phyloP scores from a whole-genome alignment of 2,888 invertebrate species.

The Orthosia incerta region DNA sequence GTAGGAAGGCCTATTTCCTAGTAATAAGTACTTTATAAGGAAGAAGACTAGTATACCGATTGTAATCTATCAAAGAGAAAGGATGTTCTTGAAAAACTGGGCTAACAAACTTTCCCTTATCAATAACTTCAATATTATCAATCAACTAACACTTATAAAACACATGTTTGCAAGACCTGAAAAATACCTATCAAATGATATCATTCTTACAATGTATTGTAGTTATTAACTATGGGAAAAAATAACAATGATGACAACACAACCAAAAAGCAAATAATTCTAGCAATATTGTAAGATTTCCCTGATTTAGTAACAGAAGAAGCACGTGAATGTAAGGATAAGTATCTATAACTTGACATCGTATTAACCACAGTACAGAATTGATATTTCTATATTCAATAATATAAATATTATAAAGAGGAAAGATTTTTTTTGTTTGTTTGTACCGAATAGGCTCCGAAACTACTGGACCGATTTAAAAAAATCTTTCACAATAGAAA shows the following conservation, averaged over 20 bases:
- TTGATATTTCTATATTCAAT: background rate
- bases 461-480: no score
- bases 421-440: no score
- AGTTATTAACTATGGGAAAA: background rate
- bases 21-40: background rate
- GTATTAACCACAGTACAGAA: background rate
- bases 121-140: slow-evolving; percentile 36
- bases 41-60: background rate
- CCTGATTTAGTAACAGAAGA: background rate
- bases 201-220: background rate
- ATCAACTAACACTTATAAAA: slow-evolving; percentile 10
- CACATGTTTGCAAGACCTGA: slow-evolving; percentile 4
- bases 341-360: background rate
- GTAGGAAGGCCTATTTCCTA: background rate
- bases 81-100: slow-evolving; percentile 22
- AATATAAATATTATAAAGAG: no score
- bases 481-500: no score
- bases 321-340: background rate
- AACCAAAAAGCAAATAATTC: background rate
- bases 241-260: background rate
- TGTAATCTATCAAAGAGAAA: background rate
- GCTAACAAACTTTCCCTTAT: slow-evolving; percentile 39
- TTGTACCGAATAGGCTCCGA: no score
- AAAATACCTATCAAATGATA: slow-evolving; percentile 2
- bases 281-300: background rate